Evolutionary conservation across 92 coral and sea anemone species (phyloP).

Genomic region (Epizoanthus scotinus): DNA sequence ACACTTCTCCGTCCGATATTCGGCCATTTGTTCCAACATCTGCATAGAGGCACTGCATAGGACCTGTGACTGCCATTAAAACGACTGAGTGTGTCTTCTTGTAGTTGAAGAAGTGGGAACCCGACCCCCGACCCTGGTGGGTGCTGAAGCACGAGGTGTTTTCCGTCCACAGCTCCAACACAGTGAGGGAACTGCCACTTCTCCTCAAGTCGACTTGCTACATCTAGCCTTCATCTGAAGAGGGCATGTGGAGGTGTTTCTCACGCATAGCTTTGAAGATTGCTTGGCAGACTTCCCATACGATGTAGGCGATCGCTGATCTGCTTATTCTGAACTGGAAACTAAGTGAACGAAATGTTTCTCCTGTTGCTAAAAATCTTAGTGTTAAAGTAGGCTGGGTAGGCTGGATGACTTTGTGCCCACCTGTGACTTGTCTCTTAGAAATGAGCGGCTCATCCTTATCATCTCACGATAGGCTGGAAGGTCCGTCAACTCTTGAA

Average conservation of each 20-base stretch:
- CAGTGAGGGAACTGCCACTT: slow-evolving; percentile 36
- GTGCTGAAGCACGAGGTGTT: slow-evolving; percentile 47
- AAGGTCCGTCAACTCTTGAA: slow-evolving; percentile 15
- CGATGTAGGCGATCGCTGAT: slow-evolving; percentile 49
- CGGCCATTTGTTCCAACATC: slow-evolving; percentile 42
- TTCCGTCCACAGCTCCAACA: slow-evolving; percentile 36
- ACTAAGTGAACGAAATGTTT: slow-evolving; percentile 45
- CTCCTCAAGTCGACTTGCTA: slow-evolving; percentile 3
- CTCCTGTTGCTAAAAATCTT: slow-evolving; percentile 58
- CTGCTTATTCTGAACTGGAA: slow-evolving; percentile 51
- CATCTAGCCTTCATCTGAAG: not conserved
- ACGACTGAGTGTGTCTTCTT: slow-evolving; percentile 46
- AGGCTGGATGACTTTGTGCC: slow-evolving; percentile 21
- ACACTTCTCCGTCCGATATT: slow-evolving; percentile 48
- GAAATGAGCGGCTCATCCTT: slow-evolving; percentile 36
- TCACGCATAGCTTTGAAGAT: not conserved
- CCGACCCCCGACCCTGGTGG: slow-evolving; percentile 42
- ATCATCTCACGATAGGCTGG: slow-evolving; percentile 16
- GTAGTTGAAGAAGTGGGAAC: slow-evolving; percentile 42
- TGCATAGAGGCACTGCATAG: slow-evolving; percentile 35
- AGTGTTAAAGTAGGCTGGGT: slow-evolving; percentile 25
- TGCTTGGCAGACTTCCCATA: slow-evolving; percentile 27
- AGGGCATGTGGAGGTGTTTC: slow-evolving; percentile 1
- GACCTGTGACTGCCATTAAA: slow-evolving; percentile 42
- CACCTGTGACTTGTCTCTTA: slow-evolving; percentile 3